Conservation (phyloP, 1,140 invertebrate genomes). For the Spodoptera litura region DNA sequence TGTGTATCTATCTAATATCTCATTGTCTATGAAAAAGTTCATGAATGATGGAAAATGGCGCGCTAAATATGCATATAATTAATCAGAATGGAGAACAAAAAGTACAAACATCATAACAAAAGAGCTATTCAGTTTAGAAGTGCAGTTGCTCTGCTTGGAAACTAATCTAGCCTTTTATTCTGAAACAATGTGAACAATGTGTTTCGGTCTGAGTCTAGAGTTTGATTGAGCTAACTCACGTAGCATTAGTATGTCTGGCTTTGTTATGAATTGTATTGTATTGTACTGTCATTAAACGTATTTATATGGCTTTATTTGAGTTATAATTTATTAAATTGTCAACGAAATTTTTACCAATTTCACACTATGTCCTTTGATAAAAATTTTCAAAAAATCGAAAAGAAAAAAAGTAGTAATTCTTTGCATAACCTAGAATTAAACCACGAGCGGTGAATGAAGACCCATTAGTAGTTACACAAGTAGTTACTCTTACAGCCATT, state of each 20-base stretch:
- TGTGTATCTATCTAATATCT: no score
- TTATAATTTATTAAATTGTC: no score
- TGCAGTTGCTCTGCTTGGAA: not conserved
- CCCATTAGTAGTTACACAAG: no score
- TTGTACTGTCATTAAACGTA: not conserved
- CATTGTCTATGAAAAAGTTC: not conserved
- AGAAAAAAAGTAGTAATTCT: no score
- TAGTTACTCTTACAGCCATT: no score
- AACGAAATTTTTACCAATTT: no score
- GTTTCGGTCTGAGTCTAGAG: constrained; percentile 1
- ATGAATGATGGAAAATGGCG: not conserved
- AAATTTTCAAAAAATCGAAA: no score
- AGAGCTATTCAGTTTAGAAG: constrained; percentile 11
- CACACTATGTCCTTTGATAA: no score
- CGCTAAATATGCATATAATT: not conserved
- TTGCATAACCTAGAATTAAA: no score
- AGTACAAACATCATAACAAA: not conserved
- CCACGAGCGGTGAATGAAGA: no score
- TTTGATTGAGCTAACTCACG: constrained; percentile 11
- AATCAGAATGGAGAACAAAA: not conserved
- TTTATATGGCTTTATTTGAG: no score
- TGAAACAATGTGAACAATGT: constrained; percentile 29
- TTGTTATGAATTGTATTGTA: not conserved
- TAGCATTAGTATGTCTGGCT: not conserved
- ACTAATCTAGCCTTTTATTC: constrained; percentile 30